These are phyloP conservation scores for Pyralis farinalis DNA, from an alignment of 2,888 invertebrate species.

Conservation along the genomic window DNA sequence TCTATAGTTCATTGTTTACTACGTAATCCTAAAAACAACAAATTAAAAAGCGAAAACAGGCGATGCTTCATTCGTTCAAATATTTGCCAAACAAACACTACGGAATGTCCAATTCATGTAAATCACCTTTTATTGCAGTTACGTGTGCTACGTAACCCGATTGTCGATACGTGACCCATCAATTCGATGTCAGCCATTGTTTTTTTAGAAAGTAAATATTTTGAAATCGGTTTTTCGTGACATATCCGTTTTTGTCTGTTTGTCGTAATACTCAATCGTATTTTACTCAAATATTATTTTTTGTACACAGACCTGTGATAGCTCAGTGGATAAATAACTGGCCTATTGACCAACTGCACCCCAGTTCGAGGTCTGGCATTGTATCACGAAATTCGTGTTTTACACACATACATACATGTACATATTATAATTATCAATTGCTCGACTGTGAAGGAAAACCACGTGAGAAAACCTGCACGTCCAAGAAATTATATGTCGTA, in stretches of 20 bases:
- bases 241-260: slow-evolving; percentile 28
- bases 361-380: too few species aligned
- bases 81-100: slow-evolving; percentile 41
- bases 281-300: slow-evolving; percentile 16
- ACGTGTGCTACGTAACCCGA: slow-evolving; percentile 49
- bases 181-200: slow-evolving; percentile 28
- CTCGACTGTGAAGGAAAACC: too few species aligned
- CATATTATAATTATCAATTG: too few species aligned
- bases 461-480: too few species aligned
- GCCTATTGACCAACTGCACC: too few species aligned
- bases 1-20: too few species aligned
- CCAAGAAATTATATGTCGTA: too few species aligned
- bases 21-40: slow-evolving; percentile 9
- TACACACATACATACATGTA: too few species aligned
- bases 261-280: slow-evolving; percentile 22
- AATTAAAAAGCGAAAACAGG: slow-evolving; percentile 48
- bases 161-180: slow-evolving; percentile 52
- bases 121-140: slow-evolving; percentile 47
- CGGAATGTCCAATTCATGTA: slow-evolving; percentile 49
- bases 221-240: slow-evolving; percentile 33
- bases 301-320: too few species aligned
- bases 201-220: slow-evolving; percentile 53
- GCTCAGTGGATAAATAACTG: too few species aligned
- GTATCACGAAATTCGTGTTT: too few species aligned
- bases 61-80: slow-evolving; percentile 37